Conservation (phyloP, 2,797 vertebrate genomes). For the Phalanger gymnotis region DNA sequence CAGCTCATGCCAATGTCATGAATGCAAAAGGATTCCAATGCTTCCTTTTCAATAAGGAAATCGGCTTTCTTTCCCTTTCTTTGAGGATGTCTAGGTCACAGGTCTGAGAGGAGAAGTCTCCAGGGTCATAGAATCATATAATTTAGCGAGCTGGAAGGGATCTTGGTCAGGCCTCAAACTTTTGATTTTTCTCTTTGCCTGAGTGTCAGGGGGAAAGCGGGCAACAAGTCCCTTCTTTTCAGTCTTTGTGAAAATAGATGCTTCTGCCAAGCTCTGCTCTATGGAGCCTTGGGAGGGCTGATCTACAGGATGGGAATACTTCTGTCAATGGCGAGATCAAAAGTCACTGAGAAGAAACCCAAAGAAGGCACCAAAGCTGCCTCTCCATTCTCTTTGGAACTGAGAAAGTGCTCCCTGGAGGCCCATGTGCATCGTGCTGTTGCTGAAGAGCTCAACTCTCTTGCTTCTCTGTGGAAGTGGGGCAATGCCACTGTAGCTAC, state of each 20-base stretch:
- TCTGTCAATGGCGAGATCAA: not conserved
- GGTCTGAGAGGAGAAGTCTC: not conserved
- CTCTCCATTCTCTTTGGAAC: too few species aligned
- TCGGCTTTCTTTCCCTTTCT: not conserved
- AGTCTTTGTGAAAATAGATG: not conserved
- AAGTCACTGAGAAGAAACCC: not conserved
- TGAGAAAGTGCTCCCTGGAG: not conserved
- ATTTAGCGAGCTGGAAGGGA: not conserved
- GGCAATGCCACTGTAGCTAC: not conserved
- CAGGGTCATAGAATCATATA: not conserved
- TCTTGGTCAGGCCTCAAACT: not conserved
- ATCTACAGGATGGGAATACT: not conserved
- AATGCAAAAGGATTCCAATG: not conserved
- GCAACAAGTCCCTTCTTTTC: not conserved
- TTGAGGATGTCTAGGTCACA: not conserved
- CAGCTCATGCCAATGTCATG: not conserved
- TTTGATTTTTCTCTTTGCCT: not conserved
- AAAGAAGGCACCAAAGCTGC: not conserved
- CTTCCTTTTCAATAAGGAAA: not conserved
- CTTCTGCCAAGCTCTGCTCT: not conserved
- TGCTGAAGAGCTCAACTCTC: not conserved
- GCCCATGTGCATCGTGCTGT: fast-evolving
- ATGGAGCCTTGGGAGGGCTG: too few species aligned
- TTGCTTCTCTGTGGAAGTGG: not conserved
- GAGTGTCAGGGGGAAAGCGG: not conserved